Percentiles rank a stretch among this genome's conserved stretches.
These are phyloP conservation scores for Pangasius sanitwongsei DNA, from an alignment of 2,797 vertebrate species.

Conservation along the genomic window DNA sequence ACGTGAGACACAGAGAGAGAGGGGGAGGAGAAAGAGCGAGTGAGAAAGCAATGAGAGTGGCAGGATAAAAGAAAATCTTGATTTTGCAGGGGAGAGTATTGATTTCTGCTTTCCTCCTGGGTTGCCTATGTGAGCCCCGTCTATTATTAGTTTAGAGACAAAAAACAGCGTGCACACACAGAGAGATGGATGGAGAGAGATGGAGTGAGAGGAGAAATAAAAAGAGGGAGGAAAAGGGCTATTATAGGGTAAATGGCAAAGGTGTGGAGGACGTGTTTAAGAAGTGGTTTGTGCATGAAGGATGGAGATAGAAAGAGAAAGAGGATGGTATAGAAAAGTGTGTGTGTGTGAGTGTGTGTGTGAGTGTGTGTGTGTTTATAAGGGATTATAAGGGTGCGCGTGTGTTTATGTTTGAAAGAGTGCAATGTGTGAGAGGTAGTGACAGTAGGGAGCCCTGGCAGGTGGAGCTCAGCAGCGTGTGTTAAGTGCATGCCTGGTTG, in stretches of 20 bases:
- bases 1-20: constrained; percentile 41
- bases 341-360: constrained; percentile 40
- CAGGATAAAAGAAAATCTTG: constrained; percentile 79
- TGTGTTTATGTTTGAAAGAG: neutral
- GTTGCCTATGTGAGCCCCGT: constrained; percentile 73
- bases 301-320: neutral
- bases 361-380: neutral
- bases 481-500: constrained; percentile 37
- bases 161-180: constrained; percentile 46
- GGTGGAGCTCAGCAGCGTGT: constrained; percentile 21
- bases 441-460: constrained; percentile 40
- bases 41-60: constrained; percentile 58
- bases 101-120: constrained; percentile 75
- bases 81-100: constrained; percentile 82
- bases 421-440: constrained; percentile 24
- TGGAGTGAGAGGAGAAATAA: constrained; percentile 23
- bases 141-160: constrained; percentile 80
- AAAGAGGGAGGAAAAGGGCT: neutral
- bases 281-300: neutral
- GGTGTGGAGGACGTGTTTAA: neutral
- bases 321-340: constrained; percentile 17
- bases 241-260: neutral
- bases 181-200: constrained; percentile 26
- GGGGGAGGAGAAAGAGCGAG: constrained; percentile 50
- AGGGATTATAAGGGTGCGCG: no score